These are phyloP conservation scores for Saccostrea cuccullata DNA, from an alignment of 1,140 invertebrate genomes.

Conservation along the genomic window DNA sequence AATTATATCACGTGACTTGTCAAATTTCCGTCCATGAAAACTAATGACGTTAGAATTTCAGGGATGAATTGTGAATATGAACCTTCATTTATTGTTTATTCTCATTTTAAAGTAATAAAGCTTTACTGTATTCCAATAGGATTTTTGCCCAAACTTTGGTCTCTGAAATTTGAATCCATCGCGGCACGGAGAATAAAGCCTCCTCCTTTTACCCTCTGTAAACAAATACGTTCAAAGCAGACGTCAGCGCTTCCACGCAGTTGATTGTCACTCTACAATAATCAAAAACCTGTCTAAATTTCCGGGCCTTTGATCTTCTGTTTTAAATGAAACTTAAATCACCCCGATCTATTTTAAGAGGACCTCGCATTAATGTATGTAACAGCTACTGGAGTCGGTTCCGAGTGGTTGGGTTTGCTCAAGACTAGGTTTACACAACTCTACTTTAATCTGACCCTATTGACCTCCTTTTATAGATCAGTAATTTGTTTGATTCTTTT, in stretches of 20 bases:
- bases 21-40: not conserved
- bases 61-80: not conserved
- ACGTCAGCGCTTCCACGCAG: not conserved
- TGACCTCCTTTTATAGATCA: not conserved
- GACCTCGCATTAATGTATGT: not conserved
- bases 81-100: too few species aligned
- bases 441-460: not conserved
- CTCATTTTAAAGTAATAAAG: not conserved
- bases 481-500: not conserved
- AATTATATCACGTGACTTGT: not conserved
- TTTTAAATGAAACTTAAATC: not conserved
- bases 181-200: not conserved
- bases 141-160: not conserved
- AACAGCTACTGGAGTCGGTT: not conserved
- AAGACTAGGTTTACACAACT: not conserved
- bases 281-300: not conserved
- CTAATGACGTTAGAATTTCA: not conserved
- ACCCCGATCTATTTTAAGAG: not conserved
- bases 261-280: not conserved
- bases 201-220: not conserved
- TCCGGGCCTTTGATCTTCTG: conserved; percentile 15
- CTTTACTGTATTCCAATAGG: not conserved
- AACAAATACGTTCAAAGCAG: not conserved
- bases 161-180: not conserved
- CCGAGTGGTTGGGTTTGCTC: conserved; percentile 3